A percentile compares a stretch with the other conserved stretches of the same genome.
Conservation (phyloP, 2,888 invertebrate genomes). For the Chrysina gloriosa region DNA sequence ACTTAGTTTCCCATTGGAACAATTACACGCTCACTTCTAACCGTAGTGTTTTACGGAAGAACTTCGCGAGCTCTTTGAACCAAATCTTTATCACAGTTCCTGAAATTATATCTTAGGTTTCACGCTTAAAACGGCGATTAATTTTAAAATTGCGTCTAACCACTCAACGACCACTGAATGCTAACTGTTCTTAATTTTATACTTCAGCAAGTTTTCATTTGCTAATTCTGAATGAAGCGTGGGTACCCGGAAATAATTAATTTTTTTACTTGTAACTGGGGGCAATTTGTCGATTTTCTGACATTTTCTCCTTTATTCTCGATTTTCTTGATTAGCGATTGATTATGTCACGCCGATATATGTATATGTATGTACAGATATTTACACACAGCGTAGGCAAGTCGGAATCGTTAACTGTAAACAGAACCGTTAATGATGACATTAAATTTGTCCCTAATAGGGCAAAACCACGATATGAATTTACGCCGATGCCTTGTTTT, state of each 20-base stretch:
- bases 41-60: background rate
- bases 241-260: background rate
- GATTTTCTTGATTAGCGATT: background rate
- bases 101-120: conserved; percentile 13
- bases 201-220: conserved; percentile 23
- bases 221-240: background rate
- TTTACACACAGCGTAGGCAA: background rate
- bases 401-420: conserved; percentile 1
- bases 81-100: background rate
- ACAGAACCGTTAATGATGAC: conserved; percentile 17
- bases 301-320: background rate
- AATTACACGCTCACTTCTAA: background rate
- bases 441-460: conserved; percentile 14
- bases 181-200: conserved; percentile 10
- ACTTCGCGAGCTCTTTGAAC: background rate
- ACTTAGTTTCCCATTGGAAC: too few species aligned
- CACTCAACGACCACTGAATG: background rate
- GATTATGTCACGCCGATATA: background rate
- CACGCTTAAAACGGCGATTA: conserved; percentile 10
- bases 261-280: background rate
- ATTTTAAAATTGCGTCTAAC: background rate
- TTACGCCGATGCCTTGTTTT: background rate
- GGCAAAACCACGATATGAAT: conserved; percentile 3
- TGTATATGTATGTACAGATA: background rate
- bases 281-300: conserved; percentile 2